phyloP scores from a whole-genome alignment of 2,888 invertebrate genomes.

The Polydrusus tereticollis region DNA sequence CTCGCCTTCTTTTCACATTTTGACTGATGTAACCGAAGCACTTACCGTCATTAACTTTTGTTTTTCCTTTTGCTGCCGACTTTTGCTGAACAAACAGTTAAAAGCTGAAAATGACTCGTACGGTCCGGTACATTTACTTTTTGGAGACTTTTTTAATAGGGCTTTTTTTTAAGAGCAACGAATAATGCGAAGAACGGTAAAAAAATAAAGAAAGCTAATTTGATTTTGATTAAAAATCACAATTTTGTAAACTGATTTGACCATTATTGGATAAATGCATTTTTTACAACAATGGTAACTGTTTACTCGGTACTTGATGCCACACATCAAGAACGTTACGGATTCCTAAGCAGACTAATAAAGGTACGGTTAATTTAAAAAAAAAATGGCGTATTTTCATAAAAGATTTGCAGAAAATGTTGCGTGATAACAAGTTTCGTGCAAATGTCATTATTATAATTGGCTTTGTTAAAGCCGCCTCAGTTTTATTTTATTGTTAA shows the following conservation, averaged over 20 bases:
- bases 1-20: constrained; percentile 40
- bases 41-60: constrained; percentile 43
- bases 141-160: constrained; percentile 11
- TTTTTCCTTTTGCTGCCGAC: constrained; percentile 31
- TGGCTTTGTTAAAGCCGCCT: background rate
- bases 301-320: background rate
- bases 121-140: constrained; percentile 4
- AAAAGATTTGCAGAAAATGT: constrained; percentile 1
- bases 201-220: background rate
- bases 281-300: background rate
- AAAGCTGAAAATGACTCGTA: constrained; percentile 26
- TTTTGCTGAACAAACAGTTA: constrained; percentile 43
- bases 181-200: background rate
- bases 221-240: background rate
- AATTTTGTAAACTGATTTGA: background rate
- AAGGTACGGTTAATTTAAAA: constrained; percentile 10
- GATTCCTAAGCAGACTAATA: background rate
- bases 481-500: background rate
- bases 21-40: constrained; percentile 45
- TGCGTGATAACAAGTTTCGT: background rate
- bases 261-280: background rate
- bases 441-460: constrained; percentile 8
- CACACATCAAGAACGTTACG: constrained; percentile 12
- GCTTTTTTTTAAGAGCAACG: background rate
- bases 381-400: background rate